Conservation (phyloP, 2,888 invertebrate genomes). For the Vandiemenella viatica region DNA sequence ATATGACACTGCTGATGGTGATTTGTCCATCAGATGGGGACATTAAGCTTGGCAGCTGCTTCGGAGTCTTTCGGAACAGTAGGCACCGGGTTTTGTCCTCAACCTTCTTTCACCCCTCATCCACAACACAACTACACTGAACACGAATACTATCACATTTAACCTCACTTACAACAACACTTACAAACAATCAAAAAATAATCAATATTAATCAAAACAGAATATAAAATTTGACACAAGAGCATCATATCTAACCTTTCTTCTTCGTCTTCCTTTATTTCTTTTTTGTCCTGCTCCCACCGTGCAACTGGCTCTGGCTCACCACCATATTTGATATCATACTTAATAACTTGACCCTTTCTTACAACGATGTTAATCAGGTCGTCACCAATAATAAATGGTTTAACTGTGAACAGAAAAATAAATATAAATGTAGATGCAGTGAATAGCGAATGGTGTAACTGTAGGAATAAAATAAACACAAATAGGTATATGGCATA, state of each 20-base stretch:
- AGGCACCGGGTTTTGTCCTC: too few relatives aligned
- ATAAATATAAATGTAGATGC: neutral
- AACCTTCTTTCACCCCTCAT: too few relatives aligned
- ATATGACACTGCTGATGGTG: too few relatives aligned
- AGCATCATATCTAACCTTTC: conserved; percentile 11
- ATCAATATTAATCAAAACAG: neutral
- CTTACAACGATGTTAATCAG: conserved; percentile 82
- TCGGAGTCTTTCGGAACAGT: too few relatives aligned
- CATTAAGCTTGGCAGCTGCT: too few relatives aligned
- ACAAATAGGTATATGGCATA: too few relatives aligned
- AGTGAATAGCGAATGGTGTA: too few relatives aligned
- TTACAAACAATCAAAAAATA: neutral
- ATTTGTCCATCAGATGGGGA: too few relatives aligned
- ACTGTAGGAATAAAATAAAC: too few relatives aligned
- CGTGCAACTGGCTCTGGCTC: conserved; percentile 90
- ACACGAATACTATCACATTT: neutral
- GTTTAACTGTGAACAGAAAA: conserved; percentile 55
- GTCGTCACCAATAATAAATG: conserved; percentile 81
- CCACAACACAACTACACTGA: too few relatives aligned
- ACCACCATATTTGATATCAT: conserved; percentile 89
- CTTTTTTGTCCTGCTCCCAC: conserved; percentile 74
- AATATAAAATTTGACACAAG: too few relatives aligned
- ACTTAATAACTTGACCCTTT: conserved; percentile 85
- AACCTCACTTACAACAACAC: neutral
- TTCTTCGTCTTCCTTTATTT: conserved; percentile 44